Conservation (phyloP, 2,113 vertebrate genomes). For the Cyrtonyx montezumae region DNA sequence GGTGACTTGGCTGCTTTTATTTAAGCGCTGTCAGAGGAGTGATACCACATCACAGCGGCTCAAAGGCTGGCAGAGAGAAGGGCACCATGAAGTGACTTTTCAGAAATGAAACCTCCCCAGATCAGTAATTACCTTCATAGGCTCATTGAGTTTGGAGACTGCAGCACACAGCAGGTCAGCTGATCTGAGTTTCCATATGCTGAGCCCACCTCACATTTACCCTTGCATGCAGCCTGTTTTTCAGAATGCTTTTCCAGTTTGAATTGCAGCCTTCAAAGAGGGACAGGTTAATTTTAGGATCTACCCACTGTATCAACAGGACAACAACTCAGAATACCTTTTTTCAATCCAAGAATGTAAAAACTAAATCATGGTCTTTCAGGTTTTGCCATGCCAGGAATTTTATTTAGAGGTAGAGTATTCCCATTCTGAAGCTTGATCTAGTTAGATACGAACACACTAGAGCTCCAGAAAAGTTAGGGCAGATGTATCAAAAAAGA, state of each 20-base stretch:
- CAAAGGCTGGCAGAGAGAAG: conserved; percentile 12
- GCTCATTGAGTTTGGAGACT: background rate
- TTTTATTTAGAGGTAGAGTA: background rate
- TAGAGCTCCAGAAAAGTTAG: background rate
- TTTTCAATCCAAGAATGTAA: background rate
- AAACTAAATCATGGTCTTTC: background rate
- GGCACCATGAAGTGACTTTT: background rate
- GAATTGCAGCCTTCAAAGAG: background rate
- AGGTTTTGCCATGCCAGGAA: background rate
- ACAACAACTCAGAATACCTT: background rate
- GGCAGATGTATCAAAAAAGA: background rate
- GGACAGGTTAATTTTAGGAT: background rate
- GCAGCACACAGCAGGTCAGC: background rate
- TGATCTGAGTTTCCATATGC: background rate
- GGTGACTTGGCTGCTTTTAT: background rate
- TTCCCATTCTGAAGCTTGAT: background rate
- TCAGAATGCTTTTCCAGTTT: background rate
- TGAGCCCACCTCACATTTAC: background rate
- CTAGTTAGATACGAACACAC: background rate
- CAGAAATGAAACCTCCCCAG: background rate
- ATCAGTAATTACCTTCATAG: background rate
- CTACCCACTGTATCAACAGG: background rate
- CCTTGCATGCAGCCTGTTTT: background rate
- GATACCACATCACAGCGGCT: background rate
- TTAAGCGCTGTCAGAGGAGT: conserved; percentile 1